Conservation (phyloP, 2,113 vertebrate species). For the Progne subis region DNA sequence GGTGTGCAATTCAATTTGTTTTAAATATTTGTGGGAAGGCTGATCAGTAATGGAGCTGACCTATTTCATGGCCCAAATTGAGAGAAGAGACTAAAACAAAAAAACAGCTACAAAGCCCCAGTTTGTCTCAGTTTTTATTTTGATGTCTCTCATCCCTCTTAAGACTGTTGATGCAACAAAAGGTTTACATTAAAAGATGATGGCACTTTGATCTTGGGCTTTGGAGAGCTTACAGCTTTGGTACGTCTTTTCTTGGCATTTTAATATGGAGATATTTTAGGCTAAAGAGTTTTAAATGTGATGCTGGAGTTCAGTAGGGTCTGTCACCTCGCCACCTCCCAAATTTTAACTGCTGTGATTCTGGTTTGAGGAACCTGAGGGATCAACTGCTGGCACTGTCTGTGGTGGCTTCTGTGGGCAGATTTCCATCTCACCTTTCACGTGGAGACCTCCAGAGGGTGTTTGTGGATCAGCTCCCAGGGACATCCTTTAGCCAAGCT, state of each 20-base stretch:
- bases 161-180: constrained; percentile 93
- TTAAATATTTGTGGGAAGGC: constrained; percentile 99
- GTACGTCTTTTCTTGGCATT: constrained; percentile 76
- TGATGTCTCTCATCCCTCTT: constrained; percentile 90
- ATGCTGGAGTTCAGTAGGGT: background rate
- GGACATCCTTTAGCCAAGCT: background rate
- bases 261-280: constrained; percentile 72
- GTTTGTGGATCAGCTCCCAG: background rate
- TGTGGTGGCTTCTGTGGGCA: background rate
- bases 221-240: constrained; percentile 77
- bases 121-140: constrained; percentile 87
- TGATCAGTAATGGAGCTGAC: constrained; percentile 98
- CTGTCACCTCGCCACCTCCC: background rate
- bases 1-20: constrained; percentile 99
- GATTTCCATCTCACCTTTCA: background rate
- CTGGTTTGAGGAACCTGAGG: background rate
- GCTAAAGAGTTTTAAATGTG: constrained; percentile 42
- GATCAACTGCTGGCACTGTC: background rate
- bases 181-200: constrained; percentile 92
- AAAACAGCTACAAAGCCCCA: constrained; percentile 83
- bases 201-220: constrained; percentile 88
- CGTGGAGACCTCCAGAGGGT: rapidly evolving
- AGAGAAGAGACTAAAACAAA: constrained; percentile 82
- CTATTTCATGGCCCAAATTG: constrained; percentile 93
- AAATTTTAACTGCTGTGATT: background rate